phyloP scores from a whole-genome alignment of 2,797 vertebrate species.

The Poeciliopsis gracilis region DNA sequence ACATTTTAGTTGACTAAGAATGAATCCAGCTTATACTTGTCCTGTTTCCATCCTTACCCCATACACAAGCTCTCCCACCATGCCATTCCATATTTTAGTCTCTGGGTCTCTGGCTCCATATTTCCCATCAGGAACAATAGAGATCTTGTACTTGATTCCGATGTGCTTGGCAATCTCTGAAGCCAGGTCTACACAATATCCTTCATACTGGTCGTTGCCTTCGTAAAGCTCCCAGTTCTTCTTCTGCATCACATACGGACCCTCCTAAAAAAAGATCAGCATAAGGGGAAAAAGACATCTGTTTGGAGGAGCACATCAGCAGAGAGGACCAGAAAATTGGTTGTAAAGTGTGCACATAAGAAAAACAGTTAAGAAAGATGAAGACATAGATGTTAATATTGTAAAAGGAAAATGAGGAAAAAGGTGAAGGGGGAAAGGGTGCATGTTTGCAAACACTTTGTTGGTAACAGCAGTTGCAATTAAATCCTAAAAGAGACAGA shows the following conservation, averaged over 20 bases:
- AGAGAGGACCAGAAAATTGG: neutral
- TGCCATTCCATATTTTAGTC: constrained; percentile 99
- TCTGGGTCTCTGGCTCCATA: constrained; percentile 98
- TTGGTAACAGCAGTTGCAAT: neutral
- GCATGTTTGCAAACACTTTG: neutral
- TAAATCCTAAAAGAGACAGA: neutral
- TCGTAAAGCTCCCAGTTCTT: constrained; percentile 98
- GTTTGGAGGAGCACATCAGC: constrained; percentile 67
- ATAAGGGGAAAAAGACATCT: constrained; percentile 65
- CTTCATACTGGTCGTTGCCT: constrained; percentile 97
- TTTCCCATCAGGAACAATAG: constrained; percentile 97
- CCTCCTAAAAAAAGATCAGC: constrained; percentile 87
- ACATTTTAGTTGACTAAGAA: neutral
- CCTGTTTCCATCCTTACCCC: constrained; percentile 86
- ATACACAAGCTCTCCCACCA: constrained; percentile 99
- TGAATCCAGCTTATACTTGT: neutral
- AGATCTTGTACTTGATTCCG: constrained; percentile 99
- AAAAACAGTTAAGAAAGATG: constrained; percentile 21
- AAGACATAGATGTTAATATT: constrained; percentile 4
- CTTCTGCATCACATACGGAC: constrained; percentile 99
- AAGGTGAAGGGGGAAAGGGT: neutral
- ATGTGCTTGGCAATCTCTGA: constrained; percentile 99
- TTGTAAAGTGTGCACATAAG: constrained; percentile 6
- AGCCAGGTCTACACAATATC: constrained; percentile 98
- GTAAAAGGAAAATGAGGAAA: constrained; percentile 3